Evolutionary conservation across 1,140 invertebrate genomes (phyloP), one percentile per base, ranked within the genome.

Genomic region (Pseudachorutes palmiensis): DNA sequence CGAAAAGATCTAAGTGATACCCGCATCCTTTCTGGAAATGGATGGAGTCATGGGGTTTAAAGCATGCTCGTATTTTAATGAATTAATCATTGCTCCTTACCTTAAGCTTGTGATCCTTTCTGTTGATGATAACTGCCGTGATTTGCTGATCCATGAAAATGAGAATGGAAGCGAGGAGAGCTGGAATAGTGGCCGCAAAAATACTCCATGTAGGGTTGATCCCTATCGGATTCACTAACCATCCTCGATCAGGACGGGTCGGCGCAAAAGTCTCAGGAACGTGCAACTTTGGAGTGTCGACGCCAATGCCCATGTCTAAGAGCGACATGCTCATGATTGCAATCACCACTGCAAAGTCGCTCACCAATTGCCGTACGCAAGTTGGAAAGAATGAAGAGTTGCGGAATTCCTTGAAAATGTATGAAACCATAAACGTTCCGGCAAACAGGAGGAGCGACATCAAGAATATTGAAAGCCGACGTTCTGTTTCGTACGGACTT

Each of bases 331-430:
- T 51, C 22, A 80, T 36, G 64, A 81, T 82, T 24, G 80, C 75
- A 30, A 82, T 75, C 5, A 82, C 64, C 9, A 82, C 80, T 26
- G 79, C 78, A 74, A 81, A 81, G 64, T 82, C 80, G 48, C 76
- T 74, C 48, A 82, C 73, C 12, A 74, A 60, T 41, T 72, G 73
- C 9, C 80, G 75, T 30, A 81, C 66, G 77, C 78, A 70, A 0
- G 75, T 71, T n/a, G 76, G 76, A 49, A 78, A 79, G 64, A 74
- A 78, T 19, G 73, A 66, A 22, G 75, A 72, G 16, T 45, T 73
- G 49, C 72, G 72, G 51, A 74, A 73, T 51, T 74, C 69, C 62
- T 78, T 77, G 12, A 80, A 61, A 3, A 71, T 69, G 26, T 76
- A 64, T 57, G 76, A 75, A 14, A 79, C 66, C 22, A 72, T 64